phyloP scores from a whole-genome alignment of 2,113 vertebrate species.

The Hystrix cristata region DNA sequence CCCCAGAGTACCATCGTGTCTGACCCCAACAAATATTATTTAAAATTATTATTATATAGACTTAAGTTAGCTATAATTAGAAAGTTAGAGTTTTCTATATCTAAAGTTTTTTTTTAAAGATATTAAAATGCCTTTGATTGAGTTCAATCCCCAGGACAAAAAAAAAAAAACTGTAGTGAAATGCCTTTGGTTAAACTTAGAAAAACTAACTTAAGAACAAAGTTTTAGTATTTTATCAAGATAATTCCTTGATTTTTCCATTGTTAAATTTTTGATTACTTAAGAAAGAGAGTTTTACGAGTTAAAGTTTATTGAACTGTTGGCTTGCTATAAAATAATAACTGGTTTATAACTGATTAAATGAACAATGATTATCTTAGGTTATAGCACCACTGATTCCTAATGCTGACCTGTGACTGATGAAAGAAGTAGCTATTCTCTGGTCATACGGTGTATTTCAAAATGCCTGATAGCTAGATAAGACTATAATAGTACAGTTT shows the following conservation, averaged over 20 bases:
- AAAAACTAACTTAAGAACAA: not conserved
- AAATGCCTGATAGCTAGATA: not conserved
- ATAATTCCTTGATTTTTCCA: not conserved
- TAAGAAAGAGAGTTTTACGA: not conserved
- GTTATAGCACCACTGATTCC: not conserved
- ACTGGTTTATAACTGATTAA: not conserved
- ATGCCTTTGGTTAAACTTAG: not conserved
- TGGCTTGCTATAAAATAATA: not conserved
- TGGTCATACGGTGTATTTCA: not conserved
- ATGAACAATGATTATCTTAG: not conserved
- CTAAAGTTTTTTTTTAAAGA: not conserved
- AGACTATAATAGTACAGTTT: not conserved
- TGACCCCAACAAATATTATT: not conserved
- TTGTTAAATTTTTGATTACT: not conserved
- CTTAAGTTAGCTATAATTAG: not conserved
- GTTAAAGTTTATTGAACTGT: not conserved
- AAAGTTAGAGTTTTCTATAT: not conserved
- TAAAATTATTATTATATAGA: not conserved
- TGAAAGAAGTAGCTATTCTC: not conserved
- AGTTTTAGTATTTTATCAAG: not conserved
- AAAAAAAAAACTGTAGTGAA: too few species aligned
- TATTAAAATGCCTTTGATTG: not conserved
- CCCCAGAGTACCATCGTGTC: not conserved
- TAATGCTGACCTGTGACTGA: not conserved
- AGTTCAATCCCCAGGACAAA: too few species aligned